Conservation (phyloP, 1,140 invertebrate species). For the Aphidius gifuensis region DNA sequence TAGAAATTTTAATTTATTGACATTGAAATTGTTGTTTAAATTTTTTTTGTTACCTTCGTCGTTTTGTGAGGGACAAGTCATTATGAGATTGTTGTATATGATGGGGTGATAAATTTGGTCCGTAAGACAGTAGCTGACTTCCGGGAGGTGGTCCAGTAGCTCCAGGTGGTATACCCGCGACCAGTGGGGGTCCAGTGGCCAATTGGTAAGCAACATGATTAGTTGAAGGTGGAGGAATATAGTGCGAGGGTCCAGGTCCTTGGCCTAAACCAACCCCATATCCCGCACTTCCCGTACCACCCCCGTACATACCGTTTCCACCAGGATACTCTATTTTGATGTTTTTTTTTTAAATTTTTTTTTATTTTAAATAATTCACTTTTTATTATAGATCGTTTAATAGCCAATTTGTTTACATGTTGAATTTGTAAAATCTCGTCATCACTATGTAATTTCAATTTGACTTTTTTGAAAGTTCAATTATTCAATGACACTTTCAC, state of each 20-base stretch:
- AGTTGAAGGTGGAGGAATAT: conserved; percentile 52
- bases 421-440: not conserved
- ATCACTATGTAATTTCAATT: not conserved
- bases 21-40: not conserved
- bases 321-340: conserved; percentile 53
- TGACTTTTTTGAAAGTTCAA: conserved; percentile 3
- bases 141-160: conserved; percentile 24
- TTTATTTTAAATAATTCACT: not conserved
- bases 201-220: conserved; percentile 47
- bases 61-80: conserved; percentile 54
- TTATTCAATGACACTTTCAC: not conserved
- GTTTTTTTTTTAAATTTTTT: conserved; percentile 15
- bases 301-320: conserved; percentile 53
- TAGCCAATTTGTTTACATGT: not conserved
- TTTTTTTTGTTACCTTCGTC: conserved; percentile 49
- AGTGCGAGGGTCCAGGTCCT: conserved; percentile 54
- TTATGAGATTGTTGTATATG: conserved; percentile 49
- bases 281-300: conserved; percentile 48
- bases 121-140: conserved; percentile 51
- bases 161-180: conserved; percentile 19
- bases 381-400: not conserved
- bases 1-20: too few relatives aligned
- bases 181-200: conserved; percentile 45
- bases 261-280: conserved; percentile 47
- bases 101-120: conserved; percentile 45